Conservation (phyloP, 2,113 vertebrate species). For the Pantherophis guttatus region DNA sequence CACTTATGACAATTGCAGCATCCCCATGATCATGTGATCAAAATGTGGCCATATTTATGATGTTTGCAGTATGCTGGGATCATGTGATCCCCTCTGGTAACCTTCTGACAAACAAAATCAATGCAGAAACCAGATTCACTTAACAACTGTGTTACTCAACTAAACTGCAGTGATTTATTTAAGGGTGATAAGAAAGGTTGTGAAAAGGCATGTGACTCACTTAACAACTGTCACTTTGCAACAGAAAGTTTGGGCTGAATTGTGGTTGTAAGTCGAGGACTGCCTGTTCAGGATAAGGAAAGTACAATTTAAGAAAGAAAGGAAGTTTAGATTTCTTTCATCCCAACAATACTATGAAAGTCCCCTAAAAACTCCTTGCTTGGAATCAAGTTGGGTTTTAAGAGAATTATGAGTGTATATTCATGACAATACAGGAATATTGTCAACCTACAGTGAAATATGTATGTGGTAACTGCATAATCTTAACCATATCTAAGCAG, state of each 20-base stretch:
- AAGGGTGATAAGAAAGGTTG: not conserved
- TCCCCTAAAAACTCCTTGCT: not conserved
- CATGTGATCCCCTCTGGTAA: not conserved
- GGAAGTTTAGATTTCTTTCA: not conserved
- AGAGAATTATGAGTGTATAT: conserved; percentile 50
- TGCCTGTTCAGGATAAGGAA: conserved; percentile 6
- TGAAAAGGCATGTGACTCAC: not conserved
- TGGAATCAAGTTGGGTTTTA: conserved; percentile 39
- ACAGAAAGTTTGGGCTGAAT: not conserved
- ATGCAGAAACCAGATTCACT: not conserved
- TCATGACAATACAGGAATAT: conserved; percentile 56
- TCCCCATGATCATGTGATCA: not conserved
- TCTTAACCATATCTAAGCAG: conserved; percentile 59
- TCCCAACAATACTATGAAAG: not conserved
- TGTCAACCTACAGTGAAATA: conserved; percentile 58
- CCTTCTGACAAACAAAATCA: not conserved
- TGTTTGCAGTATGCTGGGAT: not conserved
- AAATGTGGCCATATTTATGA: not conserved
- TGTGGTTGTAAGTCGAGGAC: not conserved
- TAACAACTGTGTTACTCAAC: not conserved
- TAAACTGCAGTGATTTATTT: not conserved
- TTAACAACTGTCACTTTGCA: not conserved
- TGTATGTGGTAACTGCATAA: conserved; percentile 59
- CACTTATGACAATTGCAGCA: not conserved
- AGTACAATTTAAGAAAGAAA: not conserved